Evolutionary conservation across 1,140 invertebrate genomes (phyloP).

Genomic region (Drosophila leontia): DNA sequence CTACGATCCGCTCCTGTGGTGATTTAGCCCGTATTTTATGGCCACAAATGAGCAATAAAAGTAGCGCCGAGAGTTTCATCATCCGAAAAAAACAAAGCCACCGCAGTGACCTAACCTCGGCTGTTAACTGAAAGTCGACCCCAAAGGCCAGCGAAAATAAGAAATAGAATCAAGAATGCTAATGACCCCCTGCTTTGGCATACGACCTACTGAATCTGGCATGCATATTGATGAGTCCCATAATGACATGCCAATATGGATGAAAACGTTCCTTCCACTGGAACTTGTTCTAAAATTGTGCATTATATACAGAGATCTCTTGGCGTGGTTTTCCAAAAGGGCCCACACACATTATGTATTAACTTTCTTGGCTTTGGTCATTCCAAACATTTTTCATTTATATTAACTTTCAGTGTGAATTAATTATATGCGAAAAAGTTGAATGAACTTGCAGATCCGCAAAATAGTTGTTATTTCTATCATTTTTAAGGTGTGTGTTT

Average conservation of each 20-base stretch:
- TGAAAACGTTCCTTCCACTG: not conserved
- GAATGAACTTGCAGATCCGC: slow-evolving; percentile 1
- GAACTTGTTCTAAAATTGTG: not conserved
- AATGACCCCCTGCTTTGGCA: slow-evolving; percentile 24
- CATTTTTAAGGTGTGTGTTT: slow-evolving; percentile 2
- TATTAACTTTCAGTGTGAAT: not conserved
- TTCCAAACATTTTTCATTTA: not conserved
- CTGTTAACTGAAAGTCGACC: slow-evolving; percentile 25
- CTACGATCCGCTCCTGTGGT: slow-evolving; percentile 30
- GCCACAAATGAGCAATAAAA: slow-evolving; percentile 30
- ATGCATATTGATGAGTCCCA: slow-evolving; percentile 32
- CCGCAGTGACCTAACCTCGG: slow-evolving; percentile 13
- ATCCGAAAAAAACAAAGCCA: slow-evolving; percentile 28
- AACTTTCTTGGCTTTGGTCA: not conserved
- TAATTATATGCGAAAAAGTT: slow-evolving; percentile 6
- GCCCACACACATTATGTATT: slow-evolving; percentile 1
- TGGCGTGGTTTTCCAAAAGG: not conserved
- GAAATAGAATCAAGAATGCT: slow-evolving; percentile 25
- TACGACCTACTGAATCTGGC: slow-evolving; percentile 25
- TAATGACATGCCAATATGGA: not conserved
- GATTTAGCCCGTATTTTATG: slow-evolving; percentile 15
- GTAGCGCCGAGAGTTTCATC: slow-evolving; percentile 9
- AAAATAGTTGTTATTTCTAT: not conserved
- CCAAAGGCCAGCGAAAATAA: not conserved
- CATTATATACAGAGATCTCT: not conserved